Base-by-base conservation (phyloP, 2,113 vertebrate genomes). In the Hypanus sabinus region DNA sequence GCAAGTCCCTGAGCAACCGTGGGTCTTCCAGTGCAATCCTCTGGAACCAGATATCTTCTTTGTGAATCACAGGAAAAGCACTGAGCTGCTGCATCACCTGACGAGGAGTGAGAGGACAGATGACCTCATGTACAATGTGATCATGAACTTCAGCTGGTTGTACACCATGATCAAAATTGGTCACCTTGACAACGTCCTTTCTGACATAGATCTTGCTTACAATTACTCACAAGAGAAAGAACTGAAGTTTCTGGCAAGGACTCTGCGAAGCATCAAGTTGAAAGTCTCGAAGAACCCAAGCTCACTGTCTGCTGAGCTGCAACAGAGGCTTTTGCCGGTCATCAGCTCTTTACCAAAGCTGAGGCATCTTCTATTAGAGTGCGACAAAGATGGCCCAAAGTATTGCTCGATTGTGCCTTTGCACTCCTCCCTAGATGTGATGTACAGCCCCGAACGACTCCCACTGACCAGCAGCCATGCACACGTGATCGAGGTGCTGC, bases 81-180 rank as follows among this genome's bases (percentile, higher is more conserved):
- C 97, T 14, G 99, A 99, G 95, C 97, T 99, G 94, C 96, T 99
- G 93, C 96, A 98, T 95, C 99, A 99, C 95, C 96, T 99, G 94
- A 99, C 98, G 0, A 97, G 97, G 94, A 98, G 98, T 94, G 98
- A 98, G 3, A 98, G 98, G 94, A 98, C 97, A 0, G 99, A 99
- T 76, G 99, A 99, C 95, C 97, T 99, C 92, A 98, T 99, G 94
- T 98, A 97, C 0, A 98, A 98, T 18, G 98, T 99, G 95, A 99
- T 99, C 94, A 99, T 99, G 98, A 99, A 99, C 95, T 99, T 99
- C 96, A 99, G 98, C 95, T 99, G 99, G 98, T 97, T 99, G 0
- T 99, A 99, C 94, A 99, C 99, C 93, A 99, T 99, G 99, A 98
- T 99, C 95, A 99, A 98, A 96, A 99, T 99, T 65, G 98, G 99